phyloP scores from a whole-genome alignment of 2,888 invertebrate species.

The Patella ulyssiponensis region DNA sequence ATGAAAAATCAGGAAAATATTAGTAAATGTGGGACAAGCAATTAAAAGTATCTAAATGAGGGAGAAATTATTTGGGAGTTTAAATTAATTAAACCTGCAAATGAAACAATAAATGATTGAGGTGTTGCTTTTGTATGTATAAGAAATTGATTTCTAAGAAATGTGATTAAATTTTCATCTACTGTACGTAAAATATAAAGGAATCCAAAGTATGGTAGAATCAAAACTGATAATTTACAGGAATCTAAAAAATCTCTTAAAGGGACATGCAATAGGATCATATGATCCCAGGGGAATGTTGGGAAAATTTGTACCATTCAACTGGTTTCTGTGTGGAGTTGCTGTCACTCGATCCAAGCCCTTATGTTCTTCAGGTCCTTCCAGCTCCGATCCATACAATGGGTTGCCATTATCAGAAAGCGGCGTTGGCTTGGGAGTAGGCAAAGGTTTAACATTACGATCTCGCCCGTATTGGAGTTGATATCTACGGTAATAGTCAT shows the following conservation, averaged over 20 bases:
- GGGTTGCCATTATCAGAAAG: slow-evolving; percentile 2
- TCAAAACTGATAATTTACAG: too few species aligned
- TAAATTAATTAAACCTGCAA: not conserved
- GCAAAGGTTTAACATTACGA: not conserved
- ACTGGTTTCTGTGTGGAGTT: not conserved
- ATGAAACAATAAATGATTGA: slow-evolving; percentile 4
- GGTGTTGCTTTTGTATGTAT: not conserved
- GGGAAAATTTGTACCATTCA: slow-evolving; percentile 8
- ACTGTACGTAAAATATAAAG: too few species aligned
- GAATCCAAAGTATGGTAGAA: too few species aligned
- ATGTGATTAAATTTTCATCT: not conserved
- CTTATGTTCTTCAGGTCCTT: not conserved
- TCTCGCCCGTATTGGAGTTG: not conserved
- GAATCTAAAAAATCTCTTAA: too few species aligned
- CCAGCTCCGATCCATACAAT: not conserved
- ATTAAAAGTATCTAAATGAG: not conserved
- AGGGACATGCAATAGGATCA: slow-evolving; percentile 10
- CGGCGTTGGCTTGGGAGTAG: not conserved
- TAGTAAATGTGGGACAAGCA: too few species aligned
- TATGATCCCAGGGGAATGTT: not conserved
- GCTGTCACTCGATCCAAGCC: not conserved
- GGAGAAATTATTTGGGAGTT: not conserved
- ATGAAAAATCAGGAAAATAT: too few species aligned
- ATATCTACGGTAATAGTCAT: not conserved
- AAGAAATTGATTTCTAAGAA: not conserved